Conservation (phyloP, 2,888 invertebrate species). For the Trypoxylon attenuatum region DNA sequence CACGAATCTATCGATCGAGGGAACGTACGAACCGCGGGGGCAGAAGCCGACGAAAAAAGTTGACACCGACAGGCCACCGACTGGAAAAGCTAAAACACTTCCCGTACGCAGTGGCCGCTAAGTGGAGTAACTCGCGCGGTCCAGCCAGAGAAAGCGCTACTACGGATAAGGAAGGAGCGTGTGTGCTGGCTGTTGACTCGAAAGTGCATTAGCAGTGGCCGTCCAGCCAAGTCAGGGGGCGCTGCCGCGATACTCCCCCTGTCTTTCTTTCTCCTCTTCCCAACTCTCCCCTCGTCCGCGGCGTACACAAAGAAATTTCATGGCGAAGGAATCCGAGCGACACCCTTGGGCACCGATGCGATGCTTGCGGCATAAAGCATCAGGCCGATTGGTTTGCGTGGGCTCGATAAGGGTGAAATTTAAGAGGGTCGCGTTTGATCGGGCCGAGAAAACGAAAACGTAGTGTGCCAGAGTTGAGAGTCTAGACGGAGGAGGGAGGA, state of each 20-base stretch:
- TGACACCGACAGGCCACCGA: neutral
- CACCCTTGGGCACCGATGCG: no score
- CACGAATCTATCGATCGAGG: slow-evolving; percentile 22
- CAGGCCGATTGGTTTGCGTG: neutral
- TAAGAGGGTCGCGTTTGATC: neutral
- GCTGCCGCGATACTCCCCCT: neutral
- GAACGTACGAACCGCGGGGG: neutral
- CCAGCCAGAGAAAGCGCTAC: slow-evolving; percentile 43
- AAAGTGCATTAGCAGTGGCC: slow-evolving; percentile 50
- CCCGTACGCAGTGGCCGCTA: slow-evolving; percentile 8
- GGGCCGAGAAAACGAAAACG: neutral
- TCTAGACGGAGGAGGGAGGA: slow-evolving; percentile 8
- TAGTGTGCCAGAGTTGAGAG: neutral
- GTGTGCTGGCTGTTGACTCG: slow-evolving; percentile 32
- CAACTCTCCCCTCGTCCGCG: no score
- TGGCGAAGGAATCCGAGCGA: no score
- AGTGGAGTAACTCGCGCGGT: neutral
- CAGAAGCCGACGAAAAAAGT: slow-evolving; percentile 10
- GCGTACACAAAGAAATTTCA: no score
- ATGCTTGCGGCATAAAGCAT: neutral
- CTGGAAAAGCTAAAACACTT: slow-evolving; percentile 36
- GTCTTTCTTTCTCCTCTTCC: no score
- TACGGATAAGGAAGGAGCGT: slow-evolving; percentile 35
- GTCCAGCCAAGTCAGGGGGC: slow-evolving; percentile 27
- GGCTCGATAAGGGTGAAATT: neutral